Conservation (phyloP, 2,888 invertebrate genomes). For the Dicranocentrus wangi region DNA sequence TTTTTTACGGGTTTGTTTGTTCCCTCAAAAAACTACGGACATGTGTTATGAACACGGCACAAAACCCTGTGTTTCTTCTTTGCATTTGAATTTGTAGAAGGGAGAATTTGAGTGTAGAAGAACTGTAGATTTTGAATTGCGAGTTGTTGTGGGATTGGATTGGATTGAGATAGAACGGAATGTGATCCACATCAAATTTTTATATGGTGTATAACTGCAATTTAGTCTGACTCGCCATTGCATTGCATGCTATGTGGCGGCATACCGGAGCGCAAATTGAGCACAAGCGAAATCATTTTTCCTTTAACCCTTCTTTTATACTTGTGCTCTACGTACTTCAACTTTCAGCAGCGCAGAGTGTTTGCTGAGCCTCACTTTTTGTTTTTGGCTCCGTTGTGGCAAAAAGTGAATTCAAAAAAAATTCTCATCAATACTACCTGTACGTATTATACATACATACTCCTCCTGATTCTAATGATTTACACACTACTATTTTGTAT, state of each 20-base stretch:
- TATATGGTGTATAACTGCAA: background rate
- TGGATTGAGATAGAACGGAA: too few relatives aligned
- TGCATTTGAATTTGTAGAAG: background rate
- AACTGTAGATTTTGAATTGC: too few relatives aligned
- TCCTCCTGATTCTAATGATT: background rate
- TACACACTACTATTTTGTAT: conserved; percentile 4
- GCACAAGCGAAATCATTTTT: background rate
- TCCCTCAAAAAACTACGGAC: too few relatives aligned
- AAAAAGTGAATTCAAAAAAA: conserved; percentile 40
- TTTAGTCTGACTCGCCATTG: background rate
- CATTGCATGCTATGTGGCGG: background rate
- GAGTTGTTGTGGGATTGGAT: too few relatives aligned
- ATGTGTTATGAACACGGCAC: too few relatives aligned
- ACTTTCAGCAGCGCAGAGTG: background rate
- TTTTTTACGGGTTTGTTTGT: too few relatives aligned
- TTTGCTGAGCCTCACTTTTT: conserved; percentile 34
- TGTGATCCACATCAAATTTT: background rate
- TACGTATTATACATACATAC: background rate
- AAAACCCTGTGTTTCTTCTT: background rate
- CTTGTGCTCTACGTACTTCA: background rate
- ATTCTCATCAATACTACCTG: background rate
- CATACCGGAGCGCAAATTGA: too few relatives aligned
- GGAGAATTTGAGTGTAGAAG: too few relatives aligned
- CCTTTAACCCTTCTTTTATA: background rate
- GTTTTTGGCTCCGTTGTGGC: conserved; percentile 26